phyloP scores from a whole-genome alignment of 2,888 invertebrate genomes.

The Tipula unca region DNA sequence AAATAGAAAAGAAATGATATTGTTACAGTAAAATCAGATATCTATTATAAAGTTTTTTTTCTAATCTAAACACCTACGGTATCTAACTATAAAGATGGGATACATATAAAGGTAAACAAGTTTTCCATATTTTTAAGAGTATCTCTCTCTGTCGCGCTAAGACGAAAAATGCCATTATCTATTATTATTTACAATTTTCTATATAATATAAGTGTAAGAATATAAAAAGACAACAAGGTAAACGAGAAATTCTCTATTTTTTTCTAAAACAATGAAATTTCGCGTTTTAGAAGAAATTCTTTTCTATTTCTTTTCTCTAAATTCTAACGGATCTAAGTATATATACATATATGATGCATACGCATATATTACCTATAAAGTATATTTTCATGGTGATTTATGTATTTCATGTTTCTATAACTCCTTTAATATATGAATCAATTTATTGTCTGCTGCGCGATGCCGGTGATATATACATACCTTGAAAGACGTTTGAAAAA shows the following conservation, averaged over 20 bases:
- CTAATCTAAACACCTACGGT: conserved; percentile 8
- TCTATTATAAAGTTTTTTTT: neutral
- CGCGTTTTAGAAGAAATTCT: neutral
- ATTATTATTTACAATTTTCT: neutral
- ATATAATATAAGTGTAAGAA: neutral
- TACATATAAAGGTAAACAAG: neutral
- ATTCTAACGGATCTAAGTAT: neutral
- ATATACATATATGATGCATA: neutral
- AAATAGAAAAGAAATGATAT: conserved; percentile 8
- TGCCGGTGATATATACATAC: neutral
- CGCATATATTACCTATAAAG: neutral
- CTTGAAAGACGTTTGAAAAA: neutral
- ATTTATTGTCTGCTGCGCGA: neutral
- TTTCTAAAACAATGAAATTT: neutral
- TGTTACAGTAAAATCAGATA: neutral
- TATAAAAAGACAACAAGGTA: neutral
- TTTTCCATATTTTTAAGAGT: neutral
- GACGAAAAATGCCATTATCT: neutral
- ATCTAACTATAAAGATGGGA: neutral
- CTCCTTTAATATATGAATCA: neutral
- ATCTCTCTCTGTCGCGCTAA: neutral
- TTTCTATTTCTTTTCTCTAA: neutral
- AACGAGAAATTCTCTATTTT: neutral
- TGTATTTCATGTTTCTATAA: neutral
- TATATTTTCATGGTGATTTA: neutral